phyloP scores from a whole-genome alignment of 2,797 vertebrate species.

The Mallotus villosus region DNA sequence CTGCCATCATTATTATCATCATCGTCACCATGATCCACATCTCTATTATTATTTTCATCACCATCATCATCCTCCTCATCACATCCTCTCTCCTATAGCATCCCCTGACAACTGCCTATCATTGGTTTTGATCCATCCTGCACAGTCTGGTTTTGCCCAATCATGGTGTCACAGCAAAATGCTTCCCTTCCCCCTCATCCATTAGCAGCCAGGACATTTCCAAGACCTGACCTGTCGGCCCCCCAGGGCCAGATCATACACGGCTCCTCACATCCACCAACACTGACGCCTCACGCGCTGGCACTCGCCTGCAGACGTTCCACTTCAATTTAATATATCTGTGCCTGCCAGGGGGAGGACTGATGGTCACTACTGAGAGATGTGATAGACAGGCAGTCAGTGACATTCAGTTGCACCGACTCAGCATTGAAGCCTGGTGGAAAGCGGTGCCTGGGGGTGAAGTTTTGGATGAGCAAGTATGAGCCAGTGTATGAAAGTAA shows the following conservation, averaged over 20 bases:
- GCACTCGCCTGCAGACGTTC: neutral
- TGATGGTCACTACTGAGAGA: neutral
- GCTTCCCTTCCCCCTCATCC: conserved; percentile 7
- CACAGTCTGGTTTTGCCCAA: neutral
- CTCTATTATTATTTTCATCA: no score
- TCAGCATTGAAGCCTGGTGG: neutral
- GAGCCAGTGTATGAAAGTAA: neutral
- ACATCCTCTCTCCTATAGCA: conserved; percentile 13
- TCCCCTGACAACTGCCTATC: conserved; percentile 17
- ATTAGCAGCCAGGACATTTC: neutral
- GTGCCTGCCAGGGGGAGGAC: neutral
- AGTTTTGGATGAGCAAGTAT: neutral
- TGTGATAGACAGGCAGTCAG: neutral
- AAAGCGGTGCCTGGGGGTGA: neutral
- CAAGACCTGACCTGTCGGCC: conserved; percentile 25
- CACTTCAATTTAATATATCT: neutral
- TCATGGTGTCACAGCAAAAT: neutral
- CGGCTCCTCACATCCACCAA: neutral
- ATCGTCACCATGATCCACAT: no score
- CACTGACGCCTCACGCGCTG: neutral
- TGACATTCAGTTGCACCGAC: neutral
- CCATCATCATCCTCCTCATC: no score
- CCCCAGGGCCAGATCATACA: conserved; percentile 26
- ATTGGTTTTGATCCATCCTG: neutral
- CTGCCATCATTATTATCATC: neutral